Evolutionary conservation across 2,888 invertebrate species (phyloP).

Genomic region (Lepas anatifera): DNA sequence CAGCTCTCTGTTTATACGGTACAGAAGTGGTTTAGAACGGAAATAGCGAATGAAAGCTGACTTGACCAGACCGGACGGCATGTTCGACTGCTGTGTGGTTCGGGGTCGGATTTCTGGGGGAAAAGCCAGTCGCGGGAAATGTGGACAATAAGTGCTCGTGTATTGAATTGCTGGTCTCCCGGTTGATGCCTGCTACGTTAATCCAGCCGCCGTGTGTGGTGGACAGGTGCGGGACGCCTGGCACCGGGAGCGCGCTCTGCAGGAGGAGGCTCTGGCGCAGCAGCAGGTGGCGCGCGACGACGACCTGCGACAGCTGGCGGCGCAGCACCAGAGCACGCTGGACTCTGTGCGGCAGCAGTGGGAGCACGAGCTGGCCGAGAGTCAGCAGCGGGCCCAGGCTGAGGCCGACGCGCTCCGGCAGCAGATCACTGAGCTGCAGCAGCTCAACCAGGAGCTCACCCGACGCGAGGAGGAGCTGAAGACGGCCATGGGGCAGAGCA

Average conservation of each 20-base stretch:
- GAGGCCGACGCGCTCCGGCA: neutral
- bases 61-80: no score
- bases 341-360: constrained; percentile 26
- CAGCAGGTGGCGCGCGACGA: constrained; percentile 33
- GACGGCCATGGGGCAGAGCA: constrained; percentile 34
- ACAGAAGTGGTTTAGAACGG: no score
- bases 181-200: no score
- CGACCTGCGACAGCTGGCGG: constrained; percentile 33
- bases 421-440: neutral
- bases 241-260: constrained; percentile 8
- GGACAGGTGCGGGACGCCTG: constrained; percentile 23
- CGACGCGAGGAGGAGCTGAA: constrained; percentile 28
- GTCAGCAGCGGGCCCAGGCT: constrained; percentile 28
- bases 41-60: no score
- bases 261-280: constrained; percentile 23
- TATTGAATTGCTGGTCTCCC: no score
- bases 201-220: no score
- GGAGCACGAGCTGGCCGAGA: constrained; percentile 33
- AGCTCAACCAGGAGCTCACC: neutral
- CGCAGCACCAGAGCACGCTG: constrained; percentile 28
- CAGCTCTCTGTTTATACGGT: no score
- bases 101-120: no score
- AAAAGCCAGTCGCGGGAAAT: no score
- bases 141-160: no score
- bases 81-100: no score